phyloP scores from a whole-genome alignment of 2,797 vertebrate genomes.

The Gila robusta region DNA sequence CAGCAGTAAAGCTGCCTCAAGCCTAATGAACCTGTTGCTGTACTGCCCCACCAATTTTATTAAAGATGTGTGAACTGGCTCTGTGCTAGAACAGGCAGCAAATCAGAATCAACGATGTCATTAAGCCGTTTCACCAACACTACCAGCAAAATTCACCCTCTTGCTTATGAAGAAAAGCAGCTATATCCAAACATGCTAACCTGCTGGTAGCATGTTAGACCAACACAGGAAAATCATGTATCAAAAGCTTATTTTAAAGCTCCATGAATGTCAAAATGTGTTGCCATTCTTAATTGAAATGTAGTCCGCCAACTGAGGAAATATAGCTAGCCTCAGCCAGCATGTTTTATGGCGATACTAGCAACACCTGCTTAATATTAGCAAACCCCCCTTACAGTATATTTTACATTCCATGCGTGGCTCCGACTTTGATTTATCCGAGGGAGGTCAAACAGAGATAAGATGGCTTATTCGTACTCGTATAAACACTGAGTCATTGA shows the following conservation, averaged over 20 bases:
- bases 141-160: conserved; percentile 65
- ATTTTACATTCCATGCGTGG: conserved; percentile 80
- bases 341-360: conserved; percentile 78
- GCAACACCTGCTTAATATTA: conserved; percentile 83
- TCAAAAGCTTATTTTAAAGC: conserved; percentile 83
- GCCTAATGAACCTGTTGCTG: conserved; percentile 55
- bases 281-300: conserved; percentile 81
- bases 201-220: conserved; percentile 74
- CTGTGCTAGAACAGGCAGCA: conserved; percentile 53
- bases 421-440: conserved; percentile 78
- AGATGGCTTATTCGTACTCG: conserved; percentile 68
- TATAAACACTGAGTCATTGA: conserved; percentile 60
- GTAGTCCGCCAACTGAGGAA: conserved; percentile 74
- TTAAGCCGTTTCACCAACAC: conserved; percentile 66
- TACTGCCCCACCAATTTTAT: conserved; percentile 34
- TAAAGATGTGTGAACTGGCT: conserved; percentile 21
- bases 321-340: conserved; percentile 73
- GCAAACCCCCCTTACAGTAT: conserved; percentile 76
- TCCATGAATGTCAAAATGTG: conserved; percentile 81
- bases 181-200: conserved; percentile 56
- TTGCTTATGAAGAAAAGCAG: conserved; percentile 68
- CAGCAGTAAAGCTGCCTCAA: conserved; percentile 25
- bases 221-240: conserved; percentile 78
- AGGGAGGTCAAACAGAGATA: conserved; percentile 72
- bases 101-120: conserved; percentile 67